Evolutionary conservation across 2,797 vertebrate genomes (phyloP), one percentile per base, ranked within the genome.

Genomic region (Urophycis tenuis): DNA sequence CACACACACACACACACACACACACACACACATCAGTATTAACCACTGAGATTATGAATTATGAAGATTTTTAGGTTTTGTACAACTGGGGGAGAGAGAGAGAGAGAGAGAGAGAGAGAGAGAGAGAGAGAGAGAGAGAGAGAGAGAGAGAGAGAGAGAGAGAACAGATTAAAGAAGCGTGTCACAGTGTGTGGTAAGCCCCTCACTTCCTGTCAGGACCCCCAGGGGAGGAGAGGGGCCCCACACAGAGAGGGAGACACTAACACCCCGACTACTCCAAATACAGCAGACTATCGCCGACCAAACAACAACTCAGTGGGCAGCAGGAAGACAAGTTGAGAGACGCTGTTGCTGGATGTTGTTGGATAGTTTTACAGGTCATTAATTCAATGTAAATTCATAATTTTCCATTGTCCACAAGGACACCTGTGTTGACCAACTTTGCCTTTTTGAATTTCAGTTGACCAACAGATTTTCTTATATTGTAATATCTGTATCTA

Each of bases 151-250:
- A 84, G 84, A 81, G 70, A 78, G 81, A 81, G 84, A 78, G 77
- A 85, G 91, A 91, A 78, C 76, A 85, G 91, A 91, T 90, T 90
- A 91, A 89, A 90, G 93, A 90, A 92, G 89, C 82, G 89, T 84
- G 85, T 86, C 87, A 33, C 89, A 87, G 90, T 91, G 85, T 91
- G 90, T 87, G 88, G 86, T 91, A 92, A 92, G 89, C 87, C 60
- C 15, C 83, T 85, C 88, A 88, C 86, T 84, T 88, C 87, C 87
- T 90, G 91, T 91, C 92, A 92, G 81, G 78, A 79, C 88, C 87
- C 85, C 85, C 80, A 85, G 81, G 87, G 86, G 85, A 88, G 89
- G 84, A 81, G 76, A 73, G 81, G 85, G 81, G 82, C 91, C 88
- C 85, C 87, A 83, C 85, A 87, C 84, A 78, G 88, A 88, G 90